phyloP scores from a whole-genome alignment of 2,797 vertebrate genomes.

The Sebastes oblongus region DNA sequence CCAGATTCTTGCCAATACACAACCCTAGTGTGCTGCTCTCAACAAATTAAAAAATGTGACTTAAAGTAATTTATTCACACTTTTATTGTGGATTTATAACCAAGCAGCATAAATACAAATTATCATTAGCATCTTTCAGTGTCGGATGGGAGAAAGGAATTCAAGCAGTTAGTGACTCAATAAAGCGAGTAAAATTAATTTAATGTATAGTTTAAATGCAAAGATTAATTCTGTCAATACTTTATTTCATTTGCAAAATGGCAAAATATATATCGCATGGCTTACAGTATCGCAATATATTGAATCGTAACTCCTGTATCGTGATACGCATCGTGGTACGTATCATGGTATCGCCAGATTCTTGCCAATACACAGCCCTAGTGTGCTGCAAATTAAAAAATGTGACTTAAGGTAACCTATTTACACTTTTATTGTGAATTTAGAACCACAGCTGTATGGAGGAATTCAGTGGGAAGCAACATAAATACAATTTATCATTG shows the following conservation, averaged over 20 bases:
- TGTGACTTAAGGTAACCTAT: constrained; percentile 11
- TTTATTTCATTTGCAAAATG: too few species aligned
- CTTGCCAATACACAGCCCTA: too few species aligned
- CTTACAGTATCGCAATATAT: too few species aligned
- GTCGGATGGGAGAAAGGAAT: neutral
- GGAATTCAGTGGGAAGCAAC: neutral
- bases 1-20: too few species aligned
- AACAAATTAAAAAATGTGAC: constrained; percentile 38
- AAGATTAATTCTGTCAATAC: too few species aligned
- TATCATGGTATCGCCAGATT: too few species aligned
- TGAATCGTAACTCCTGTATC: too few species aligned
- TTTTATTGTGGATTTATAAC: neutral
- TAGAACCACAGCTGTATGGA: neutral
- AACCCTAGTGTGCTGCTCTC: constrained; percentile 12
- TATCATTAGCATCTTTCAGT: constrained; percentile 7
- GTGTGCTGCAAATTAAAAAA: constrained; percentile 40
- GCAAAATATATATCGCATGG: too few species aligned
- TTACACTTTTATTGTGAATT: neutral
- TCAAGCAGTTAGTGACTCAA: too few species aligned
- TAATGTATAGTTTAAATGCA: too few species aligned
- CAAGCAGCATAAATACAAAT: neutral
- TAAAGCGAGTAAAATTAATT: too few species aligned
- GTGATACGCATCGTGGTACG: too few species aligned
- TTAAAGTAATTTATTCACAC: neutral
- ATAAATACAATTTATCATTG: constrained; percentile 2